Base-by-base conservation (phyloP, 2,113 vertebrate species). In the Pelobates fuscus region DNA sequence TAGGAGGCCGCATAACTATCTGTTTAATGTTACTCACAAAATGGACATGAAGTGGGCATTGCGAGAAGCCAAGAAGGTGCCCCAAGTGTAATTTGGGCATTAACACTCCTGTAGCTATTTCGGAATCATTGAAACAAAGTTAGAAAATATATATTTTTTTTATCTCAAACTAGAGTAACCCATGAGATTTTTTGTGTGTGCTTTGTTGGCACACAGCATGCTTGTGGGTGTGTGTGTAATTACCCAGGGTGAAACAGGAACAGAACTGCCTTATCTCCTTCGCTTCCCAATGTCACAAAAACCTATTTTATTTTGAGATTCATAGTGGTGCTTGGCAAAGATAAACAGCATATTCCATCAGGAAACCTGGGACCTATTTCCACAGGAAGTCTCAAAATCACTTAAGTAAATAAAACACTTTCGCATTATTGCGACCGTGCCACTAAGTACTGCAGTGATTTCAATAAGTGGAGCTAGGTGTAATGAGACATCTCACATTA, bases 321-420 rank as follows among this genome's bases (percentile, higher is more conserved):
- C 92, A 91, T 95, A 92, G 93, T 93, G 95, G 95, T 95, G 93
- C 95, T 97, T 86, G 91, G 91, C 93, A 95, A 98, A 98, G 95
- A 99, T 97, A 98, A 98, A 99, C 95, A 98, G 94, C 95, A 95
- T 96, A 95, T 96, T 93, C 95, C 94, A 96, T 95, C 96, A 97
- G 97, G 97, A 98, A 97, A 96, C 93, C 94, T 95, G 95, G 86
- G 90, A 94, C 94, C 91, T 89, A 90, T 98, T 98, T 98, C 95
- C 95, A 96, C 91, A 88, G 96, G 97, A 99, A 98, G 94, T 96
- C 95, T 97, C 94, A 94, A 95, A 37, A 95, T 95, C 91, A 90
- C 93, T 98, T 93, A 97, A 98, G 95, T 98, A 98, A 98, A 99
- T 94, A 98, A 91, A 93, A 92, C 84, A 78, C 77, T 86, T 84